Base-by-base conservation (phyloP, 2,888 invertebrate genomes). In the Pandemis cinnamomeana region DNA sequence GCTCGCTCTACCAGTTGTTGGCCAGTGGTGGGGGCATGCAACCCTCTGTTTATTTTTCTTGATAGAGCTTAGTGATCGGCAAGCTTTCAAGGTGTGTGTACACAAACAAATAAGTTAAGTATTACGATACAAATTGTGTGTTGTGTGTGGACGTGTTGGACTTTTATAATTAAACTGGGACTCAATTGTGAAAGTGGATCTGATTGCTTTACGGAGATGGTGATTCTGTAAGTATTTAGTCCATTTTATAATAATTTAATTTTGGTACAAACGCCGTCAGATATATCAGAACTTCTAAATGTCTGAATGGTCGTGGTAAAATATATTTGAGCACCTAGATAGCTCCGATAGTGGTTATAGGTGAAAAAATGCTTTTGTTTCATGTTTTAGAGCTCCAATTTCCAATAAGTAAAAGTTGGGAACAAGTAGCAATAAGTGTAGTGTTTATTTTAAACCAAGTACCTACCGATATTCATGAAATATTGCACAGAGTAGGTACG, bases 21-120 rank as follows among this genome's bases (percentile, higher is more conserved):
- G 44, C 41, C 27, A 15, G 71, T 80, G 82, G 89, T 86, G 88
- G 91, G 92, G 89, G 83, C 78, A 84, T 88, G 86, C 92, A 91
- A 87, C 93, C 93, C 93, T 85, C 81, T 92, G 92, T 92, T 92
- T 93, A 92, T 93, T 92, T 92, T 92, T 91, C 89, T 91, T 90
- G 86, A 88, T 86, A 84, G 86, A 89, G 85, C 63, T 90, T 91
- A 94, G 94, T 94, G 86, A 83, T 90, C 90, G 89, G 85, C 88
- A 87, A 87, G 91, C 92, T 87, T 88, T 87, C 86, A 80, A 80
- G 78, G 87, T 78, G 89, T 82, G 80, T 84, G 74, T 74, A 66
- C 42, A 44, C 51, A 71, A 71, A 74, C 71, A 74, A 67, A 71
- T 71, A 53, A 27, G 68, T 48, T 10, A 55, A 63, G 53, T 15